These are phyloP conservation scores for Epicauta chinensis DNA, from an alignment of 1,140 invertebrate genomes.

Conservation along the genomic window DNA sequence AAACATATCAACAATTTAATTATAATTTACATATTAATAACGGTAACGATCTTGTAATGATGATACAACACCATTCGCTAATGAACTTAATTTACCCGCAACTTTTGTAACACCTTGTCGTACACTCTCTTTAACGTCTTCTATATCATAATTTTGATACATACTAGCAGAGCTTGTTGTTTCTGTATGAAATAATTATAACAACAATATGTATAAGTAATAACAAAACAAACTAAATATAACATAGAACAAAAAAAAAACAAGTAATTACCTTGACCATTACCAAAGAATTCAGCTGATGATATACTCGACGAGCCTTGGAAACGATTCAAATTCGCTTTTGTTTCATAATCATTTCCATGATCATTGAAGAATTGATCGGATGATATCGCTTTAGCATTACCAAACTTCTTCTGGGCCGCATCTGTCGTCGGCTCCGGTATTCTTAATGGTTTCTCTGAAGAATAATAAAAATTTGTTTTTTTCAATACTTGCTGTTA, in stretches of 20 bases:
- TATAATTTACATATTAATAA: constrained; percentile 26
- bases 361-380: constrained; percentile 88
- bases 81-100: constrained; percentile 84
- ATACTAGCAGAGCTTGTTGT: constrained; percentile 25
- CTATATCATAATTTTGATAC: constrained; percentile 64
- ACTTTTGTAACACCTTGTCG: constrained; percentile 94
- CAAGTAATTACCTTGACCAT: constrained; percentile 38
- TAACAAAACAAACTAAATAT: not conserved
- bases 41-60: constrained; percentile 62
- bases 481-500: too few relatives aligned
- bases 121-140: constrained; percentile 95
- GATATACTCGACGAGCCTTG: constrained; percentile 91
- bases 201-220: not conserved
- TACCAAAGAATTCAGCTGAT: constrained; percentile 91
- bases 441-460: constrained; percentile 1
- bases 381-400: constrained; percentile 95
- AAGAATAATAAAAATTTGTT: not conserved
- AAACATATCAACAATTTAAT: too few relatives aligned
- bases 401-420: constrained; percentile 92
- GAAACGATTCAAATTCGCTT: constrained; percentile 55
- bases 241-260: too few relatives aligned
- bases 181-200: too few relatives aligned
- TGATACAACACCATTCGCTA: constrained; percentile 91
- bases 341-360: constrained; percentile 54
- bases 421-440: constrained; percentile 44